Evolutionary conservation across 1,140 invertebrate genomes (phyloP).

Genomic region (Pachypeltis micranthus): DNA sequence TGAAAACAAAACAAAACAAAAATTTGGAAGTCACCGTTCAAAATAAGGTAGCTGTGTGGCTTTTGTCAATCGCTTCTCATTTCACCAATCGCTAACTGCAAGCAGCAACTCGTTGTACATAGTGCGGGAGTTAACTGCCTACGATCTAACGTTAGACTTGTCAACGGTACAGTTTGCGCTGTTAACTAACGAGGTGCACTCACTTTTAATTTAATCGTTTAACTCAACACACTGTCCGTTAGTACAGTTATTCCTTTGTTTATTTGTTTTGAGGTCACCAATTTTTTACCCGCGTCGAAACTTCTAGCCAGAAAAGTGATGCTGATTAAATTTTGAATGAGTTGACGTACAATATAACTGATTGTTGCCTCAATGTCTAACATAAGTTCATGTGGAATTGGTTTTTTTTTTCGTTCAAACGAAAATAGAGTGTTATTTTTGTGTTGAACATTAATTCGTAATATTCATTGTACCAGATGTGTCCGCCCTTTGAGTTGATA

Average conservation of each 20-base stretch:
- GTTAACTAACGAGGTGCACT: not conserved
- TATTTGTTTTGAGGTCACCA: too few relatives aligned
- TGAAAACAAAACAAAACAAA: not conserved
- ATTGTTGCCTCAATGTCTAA: too few relatives aligned
- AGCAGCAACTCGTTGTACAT: too few relatives aligned
- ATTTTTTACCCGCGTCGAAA: too few relatives aligned
- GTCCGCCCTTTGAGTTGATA: not conserved
- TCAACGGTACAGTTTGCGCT: too few relatives aligned
- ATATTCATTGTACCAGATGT: not conserved
- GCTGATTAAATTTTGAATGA: too few relatives aligned
- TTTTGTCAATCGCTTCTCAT: not conserved
- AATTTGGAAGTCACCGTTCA: not conserved
- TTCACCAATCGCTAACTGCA: too few relatives aligned
- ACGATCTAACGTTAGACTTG: not conserved
- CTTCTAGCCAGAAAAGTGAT: too few relatives aligned
- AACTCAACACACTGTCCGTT: not conserved
- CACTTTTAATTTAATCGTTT: not conserved
- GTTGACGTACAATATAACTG: too few relatives aligned
- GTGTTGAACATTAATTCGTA: not conserved
- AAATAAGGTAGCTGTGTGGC: not conserved
- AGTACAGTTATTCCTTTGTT: not conserved
- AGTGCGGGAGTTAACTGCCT: not conserved
- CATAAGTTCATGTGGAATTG: too few relatives aligned
- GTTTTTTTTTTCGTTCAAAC: too few relatives aligned
- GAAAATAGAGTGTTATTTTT: not conserved